Base-by-base conservation (phyloP, 2,888 invertebrate genomes). In the Synanthedon tipuliformis region DNA sequence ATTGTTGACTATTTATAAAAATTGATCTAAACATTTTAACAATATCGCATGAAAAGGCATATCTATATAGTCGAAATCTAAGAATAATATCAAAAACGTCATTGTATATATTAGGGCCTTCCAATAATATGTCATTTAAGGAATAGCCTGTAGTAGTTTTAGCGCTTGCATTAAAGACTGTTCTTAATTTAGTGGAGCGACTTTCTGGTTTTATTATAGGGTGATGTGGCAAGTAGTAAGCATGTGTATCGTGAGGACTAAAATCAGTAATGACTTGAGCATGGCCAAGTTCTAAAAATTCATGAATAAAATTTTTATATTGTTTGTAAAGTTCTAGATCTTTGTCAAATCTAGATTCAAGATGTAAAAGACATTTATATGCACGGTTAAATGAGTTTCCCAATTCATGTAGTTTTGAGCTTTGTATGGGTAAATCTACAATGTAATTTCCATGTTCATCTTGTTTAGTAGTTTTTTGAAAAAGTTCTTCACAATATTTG, bases 31-130 rank as follows among this genome's bases (percentile, higher is more conserved):
- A 52, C 52, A 52, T 52, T 12, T 52, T 52, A 4, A 52, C 40
- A n/a, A 52, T 55, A 40, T 60, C 59, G 41, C 53, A 54, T 8
- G 54, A 52, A 34, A 60, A 54, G 3, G 48, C 55, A 57, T 51
- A 57, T 52, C 55, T 54, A 53, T 55, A 54, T 3, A 53, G 7
- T 53, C 59, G 52, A 48, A 57, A 59, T n/a, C 57, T 52, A n/a
- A 59, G n/a, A 50, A 57, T 54, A 34, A 61, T 58, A 45, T 59
- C 56, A 15, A 57, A n/a, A 5, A 59, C 3, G 41, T 57, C 57
- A 50, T 54, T 54, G 40, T 57, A 57, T 13, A 59, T 56, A 45
- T 59, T 61, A 0, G 60, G 60, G 52, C 61, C 59, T 56, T 60
- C 58, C 53, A 50, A 48, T 12, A 61, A 23, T 16, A 54, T 48